Base-by-base conservation (phyloP, 2,113 vertebrate genomes). In the Noturus placidus region DNA sequence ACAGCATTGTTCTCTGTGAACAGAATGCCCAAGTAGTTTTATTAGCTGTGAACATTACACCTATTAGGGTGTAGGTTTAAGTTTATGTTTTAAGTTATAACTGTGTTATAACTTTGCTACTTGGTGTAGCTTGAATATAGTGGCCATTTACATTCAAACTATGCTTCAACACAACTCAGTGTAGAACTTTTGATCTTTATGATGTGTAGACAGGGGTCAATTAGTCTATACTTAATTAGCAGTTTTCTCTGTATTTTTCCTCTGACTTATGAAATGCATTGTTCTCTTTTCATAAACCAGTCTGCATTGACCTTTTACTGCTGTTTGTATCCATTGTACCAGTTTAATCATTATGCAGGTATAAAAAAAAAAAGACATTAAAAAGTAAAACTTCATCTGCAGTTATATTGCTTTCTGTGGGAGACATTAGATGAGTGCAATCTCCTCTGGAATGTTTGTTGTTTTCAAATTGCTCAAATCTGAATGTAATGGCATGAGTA, bases 401-500 rank as follows among this genome's bases (percentile, higher is more conserved):
- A 63, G 84, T 7, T 10, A n/a, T 56, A 50, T 63, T 85, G 54
- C 54, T 50, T 14, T 50, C 70, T 57, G 25, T 50, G 2, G 33
- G 57, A 74, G 27, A 50, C 20, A 42, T 57, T n/a, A 57, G 52
- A 38, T 17, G 52, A 54, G 46, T 35, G 46, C 59, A 54, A 65
- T 52, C 52, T 52, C n/a, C 56, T 61, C 72, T 25, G 57, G 57
- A 46, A 17, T 86, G 38, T 61, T 52, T 86, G 57, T 86, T 85
- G 70, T 65, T 61, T 76, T 85, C 8, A 74, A 59, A 42, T 76
- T 70, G 30, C 54, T 85, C 14, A 46, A 85, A 86, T 86, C 27
- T 79, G 42, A 79, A 67, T 67, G 42, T 67, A 79, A 86, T 78
- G 56, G 74, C 30, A 61, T 27, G 3, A 25, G 42, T 67, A 35